Percentiles rank a stretch among this genome's conserved stretches.
Evolutionary conservation across 2,113 vertebrate genomes (phyloP).

Genomic region (Atlantisia rogersi): DNA sequence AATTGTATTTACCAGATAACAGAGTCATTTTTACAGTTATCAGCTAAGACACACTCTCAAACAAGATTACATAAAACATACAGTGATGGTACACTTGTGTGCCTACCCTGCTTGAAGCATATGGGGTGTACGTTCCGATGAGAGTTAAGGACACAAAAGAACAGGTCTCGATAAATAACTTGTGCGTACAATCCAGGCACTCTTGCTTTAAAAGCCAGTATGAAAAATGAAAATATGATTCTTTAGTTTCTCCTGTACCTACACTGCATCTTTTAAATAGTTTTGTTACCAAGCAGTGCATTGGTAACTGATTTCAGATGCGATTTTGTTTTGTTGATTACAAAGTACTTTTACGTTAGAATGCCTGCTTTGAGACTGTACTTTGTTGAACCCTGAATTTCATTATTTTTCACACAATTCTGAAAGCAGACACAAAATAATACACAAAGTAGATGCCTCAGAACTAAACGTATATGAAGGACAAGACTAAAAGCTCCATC

Average conservation of each 20-base stretch:
- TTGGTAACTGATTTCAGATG: neutral
- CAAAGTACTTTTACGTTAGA: neutral
- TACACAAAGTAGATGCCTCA: neutral
- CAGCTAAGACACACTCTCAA: neutral
- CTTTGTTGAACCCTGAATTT: neutral
- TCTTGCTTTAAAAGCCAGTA: neutral
- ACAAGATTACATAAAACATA: neutral
- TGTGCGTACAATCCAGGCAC: neutral
- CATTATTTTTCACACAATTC: neutral
- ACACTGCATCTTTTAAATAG: neutral
- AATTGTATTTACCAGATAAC: neutral
- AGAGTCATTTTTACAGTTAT: neutral
- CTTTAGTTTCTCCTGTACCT: neutral
- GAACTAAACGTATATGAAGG: neutral
- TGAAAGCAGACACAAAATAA: neutral
- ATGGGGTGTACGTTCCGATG: neutral
- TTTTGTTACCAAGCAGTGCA: neutral
- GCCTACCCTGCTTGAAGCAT: neutral
- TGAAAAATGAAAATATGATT: neutral
- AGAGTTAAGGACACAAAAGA: neutral
- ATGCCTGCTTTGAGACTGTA: neutral
- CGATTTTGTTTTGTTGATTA: neutral
- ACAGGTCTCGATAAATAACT: neutral
- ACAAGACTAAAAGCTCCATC: neutral
- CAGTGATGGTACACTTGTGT: neutral